Evolutionary conservation across 2,888 invertebrate species (phyloP), one percentile per base, ranked within the genome.

Genomic region (Cheilosia grossa): DNA sequence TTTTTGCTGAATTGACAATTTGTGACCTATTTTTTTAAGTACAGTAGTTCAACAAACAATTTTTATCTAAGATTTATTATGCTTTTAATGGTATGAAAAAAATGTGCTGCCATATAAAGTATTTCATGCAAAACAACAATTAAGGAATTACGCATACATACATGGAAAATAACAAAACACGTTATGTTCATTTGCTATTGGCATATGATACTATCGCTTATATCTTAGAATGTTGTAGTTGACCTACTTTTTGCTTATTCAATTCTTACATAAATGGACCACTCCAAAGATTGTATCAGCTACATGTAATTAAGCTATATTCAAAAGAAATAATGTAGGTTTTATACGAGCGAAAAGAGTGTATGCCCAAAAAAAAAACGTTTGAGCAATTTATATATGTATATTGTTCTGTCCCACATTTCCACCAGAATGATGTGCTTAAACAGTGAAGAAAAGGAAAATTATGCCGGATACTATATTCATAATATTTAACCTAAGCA

Each of bases 101-200:
- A 61, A 21, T 51, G n/a, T 56, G 40, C 19, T 67, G 37, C 30
- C 30, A 63, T 30, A 24, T 51, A 61, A 61, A 53, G 17, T 30
- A 44, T 49, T 54, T 69, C 69, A 70, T 78, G 77, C 27, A 27
- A 69, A 77, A 40, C 42, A 42, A 69, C 49, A 78, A 47, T 78
- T 78, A 70, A 70, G 59, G 27, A 44, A 24, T 6, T 47, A 47
- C 42, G 6, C 7, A 58, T 54, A 30, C 17, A 9, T 17, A 37
- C 33, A 10, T 37, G 3, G 19, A 15, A 66, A 37, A 56, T 66
- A 66, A 5, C 10, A 44, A 73, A 19, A 37, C 19, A 44, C 30
- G 17, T 44, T n/a, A 53, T 30, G 21, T 47, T 33, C 49, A 1
- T 13, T 19, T 37, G 59, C 9, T 21, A n/a, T 54, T 47, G 42